phyloP scores from a whole-genome alignment of 1,140 invertebrate species.

The Maniola jurtina region DNA sequence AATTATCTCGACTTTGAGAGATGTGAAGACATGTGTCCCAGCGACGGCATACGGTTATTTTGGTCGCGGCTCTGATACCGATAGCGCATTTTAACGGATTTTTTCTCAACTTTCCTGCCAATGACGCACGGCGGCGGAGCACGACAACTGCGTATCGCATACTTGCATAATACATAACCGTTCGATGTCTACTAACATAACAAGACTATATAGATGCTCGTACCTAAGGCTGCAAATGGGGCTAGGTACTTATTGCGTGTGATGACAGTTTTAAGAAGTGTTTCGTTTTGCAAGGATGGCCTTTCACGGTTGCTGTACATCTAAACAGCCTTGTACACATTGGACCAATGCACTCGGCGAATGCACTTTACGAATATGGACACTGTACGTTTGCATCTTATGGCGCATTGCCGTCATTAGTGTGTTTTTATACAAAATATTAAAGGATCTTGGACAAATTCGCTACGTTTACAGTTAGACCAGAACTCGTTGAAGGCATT shows the following conservation, averaged over 20 bases:
- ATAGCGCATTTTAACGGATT: conserved; percentile 49
- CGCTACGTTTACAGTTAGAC: too few species aligned
- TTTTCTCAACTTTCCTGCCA: conserved; percentile 54
- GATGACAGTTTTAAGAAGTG: conserved; percentile 57
- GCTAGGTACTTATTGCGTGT: conserved; percentile 68
- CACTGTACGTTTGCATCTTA: too few species aligned
- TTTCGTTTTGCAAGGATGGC: conserved; percentile 46
- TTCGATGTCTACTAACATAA: conserved; percentile 72
- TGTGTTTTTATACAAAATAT: too few species aligned
- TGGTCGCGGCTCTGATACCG: conserved; percentile 48
- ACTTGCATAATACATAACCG: conserved; percentile 57
- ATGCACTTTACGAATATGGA: too few species aligned
- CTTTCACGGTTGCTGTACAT: conserved; percentile 32
- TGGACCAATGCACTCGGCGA: too few species aligned
- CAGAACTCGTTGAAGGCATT: too few species aligned
- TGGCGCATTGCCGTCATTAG: too few species aligned
- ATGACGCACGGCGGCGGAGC: conserved; percentile 67
- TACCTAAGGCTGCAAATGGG: conserved; percentile 63
- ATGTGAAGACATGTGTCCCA: conserved; percentile 37
- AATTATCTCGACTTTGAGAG: conserved; percentile 22
- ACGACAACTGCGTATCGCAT: conserved; percentile 47
- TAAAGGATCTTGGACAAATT: too few species aligned
- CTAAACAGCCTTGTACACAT: not conserved
- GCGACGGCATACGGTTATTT: conserved; percentile 58
- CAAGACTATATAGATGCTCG: conserved; percentile 69